Percentiles rank a stretch among this genome's conserved stretches.
phyloP scores from a whole-genome alignment of 30 jellyfish, hydroid and myxozoan species.

The Hydractinia echinata region DNA sequence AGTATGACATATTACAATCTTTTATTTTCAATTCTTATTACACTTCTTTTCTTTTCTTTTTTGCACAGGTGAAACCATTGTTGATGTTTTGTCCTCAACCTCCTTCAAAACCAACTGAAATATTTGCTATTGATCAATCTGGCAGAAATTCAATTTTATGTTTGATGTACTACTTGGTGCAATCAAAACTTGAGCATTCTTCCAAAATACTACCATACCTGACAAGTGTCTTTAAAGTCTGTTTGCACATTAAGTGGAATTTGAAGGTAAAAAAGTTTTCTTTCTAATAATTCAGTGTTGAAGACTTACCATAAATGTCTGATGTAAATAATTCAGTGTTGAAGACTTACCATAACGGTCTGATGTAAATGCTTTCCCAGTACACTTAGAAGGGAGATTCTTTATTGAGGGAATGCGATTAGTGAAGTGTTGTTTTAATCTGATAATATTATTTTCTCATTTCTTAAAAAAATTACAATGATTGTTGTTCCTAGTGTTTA shows the following conservation, averaged over 20 bases:
- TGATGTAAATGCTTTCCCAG: too few species aligned
- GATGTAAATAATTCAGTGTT: background rate
- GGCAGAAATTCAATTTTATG: constrained; percentile 64
- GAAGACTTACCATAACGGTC: too few species aligned
- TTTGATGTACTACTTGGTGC: constrained; percentile 49
- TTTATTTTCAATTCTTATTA: background rate
- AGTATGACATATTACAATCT: background rate
- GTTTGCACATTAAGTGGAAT: constrained; percentile 51
- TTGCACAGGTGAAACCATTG: constrained; percentile 51
- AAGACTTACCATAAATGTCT: too few species aligned
- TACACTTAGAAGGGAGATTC: too few species aligned
- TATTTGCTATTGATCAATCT: constrained; percentile 38
- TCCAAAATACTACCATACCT: constrained; percentile 52
- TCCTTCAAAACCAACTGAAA: constrained; percentile 53
- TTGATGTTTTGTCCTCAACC: constrained; percentile 59
- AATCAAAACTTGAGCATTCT: constrained; percentile 37
- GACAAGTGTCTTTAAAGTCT: constrained; percentile 31
- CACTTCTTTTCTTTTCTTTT: background rate
- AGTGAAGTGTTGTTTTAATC: too few species aligned
- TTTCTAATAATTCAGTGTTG: background rate
- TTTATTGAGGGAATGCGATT: too few species aligned
- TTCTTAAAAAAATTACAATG: too few species aligned
- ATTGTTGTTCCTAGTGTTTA: too few species aligned
- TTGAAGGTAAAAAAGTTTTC: constrained; percentile 24
- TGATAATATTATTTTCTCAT: too few species aligned